A percentile compares a stretch with the other conserved stretches of the same genome.
These are phyloP conservation scores for Drosophila sucinea DNA, from an alignment of 1,140 invertebrate genomes.

Conservation along the genomic window DNA sequence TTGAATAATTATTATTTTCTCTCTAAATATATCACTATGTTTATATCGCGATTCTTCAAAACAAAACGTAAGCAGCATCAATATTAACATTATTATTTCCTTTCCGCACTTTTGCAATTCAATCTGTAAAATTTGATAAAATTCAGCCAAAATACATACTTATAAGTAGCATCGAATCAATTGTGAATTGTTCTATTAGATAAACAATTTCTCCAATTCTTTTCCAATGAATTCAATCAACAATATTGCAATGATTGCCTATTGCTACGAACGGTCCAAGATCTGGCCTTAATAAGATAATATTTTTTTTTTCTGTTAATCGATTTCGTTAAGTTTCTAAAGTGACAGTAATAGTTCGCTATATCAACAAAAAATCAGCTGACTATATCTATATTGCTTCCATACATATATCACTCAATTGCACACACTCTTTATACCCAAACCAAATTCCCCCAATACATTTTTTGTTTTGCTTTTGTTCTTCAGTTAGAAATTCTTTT, in stretches of 20 bases:
- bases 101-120: too few species aligned
- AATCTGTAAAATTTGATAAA: not conserved
- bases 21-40: not conserved
- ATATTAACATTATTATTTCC: not conserved
- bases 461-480: not conserved
- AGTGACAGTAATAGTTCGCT: too few species aligned
- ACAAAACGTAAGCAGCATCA: not conserved
- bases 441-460: not conserved
- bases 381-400: too few species aligned
- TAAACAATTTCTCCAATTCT: not conserved
- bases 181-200: not conserved
- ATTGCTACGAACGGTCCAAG: too few species aligned
- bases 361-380: too few species aligned
- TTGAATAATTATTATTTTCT: not conserved
- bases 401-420: not conserved
- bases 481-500: not conserved
- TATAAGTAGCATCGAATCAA: not conserved
- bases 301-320: not conserved
- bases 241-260: too few species aligned
- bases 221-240: not conserved
- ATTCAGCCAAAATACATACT: not conserved
- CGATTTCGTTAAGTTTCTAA: not conserved
- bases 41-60: slow-evolving; percentile 2
- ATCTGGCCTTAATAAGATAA: too few species aligned
- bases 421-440: not conserved